phyloP scores from a whole-genome alignment of 2,888 invertebrate genomes.

The Nebria salina region DNA sequence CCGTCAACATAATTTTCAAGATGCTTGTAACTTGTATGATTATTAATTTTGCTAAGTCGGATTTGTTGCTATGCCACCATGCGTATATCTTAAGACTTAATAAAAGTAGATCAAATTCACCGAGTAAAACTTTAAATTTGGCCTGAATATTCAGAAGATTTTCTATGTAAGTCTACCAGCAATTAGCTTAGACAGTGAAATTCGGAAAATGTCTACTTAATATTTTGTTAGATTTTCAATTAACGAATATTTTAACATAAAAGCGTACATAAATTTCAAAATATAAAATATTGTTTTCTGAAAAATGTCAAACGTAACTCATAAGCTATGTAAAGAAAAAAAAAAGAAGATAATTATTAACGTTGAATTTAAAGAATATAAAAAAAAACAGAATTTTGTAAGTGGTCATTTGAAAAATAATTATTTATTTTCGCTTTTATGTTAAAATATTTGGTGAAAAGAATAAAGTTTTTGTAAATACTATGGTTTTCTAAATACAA shows the following conservation, averaged over 20 bases:
- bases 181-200: neutral
- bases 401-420: too few species aligned
- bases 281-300: too few species aligned
- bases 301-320: too few species aligned
- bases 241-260: neutral
- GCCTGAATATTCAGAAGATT: neutral
- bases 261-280: too few species aligned
- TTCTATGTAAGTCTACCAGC: neutral
- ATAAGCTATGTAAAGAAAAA: too few species aligned
- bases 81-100: neutral
- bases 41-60: neutral
- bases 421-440: too few species aligned
- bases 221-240: neutral
- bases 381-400: too few species aligned
- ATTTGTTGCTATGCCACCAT: neutral
- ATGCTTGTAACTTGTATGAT: neutral
- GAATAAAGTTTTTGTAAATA: too few species aligned
- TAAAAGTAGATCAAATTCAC: neutral
- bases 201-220: neutral
- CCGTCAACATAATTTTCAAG: slow-evolving; percentile 6
- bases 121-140: neutral
- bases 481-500: too few species aligned
- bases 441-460: too few species aligned
- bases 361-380: too few species aligned
- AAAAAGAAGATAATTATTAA: too few species aligned